Evolutionary conservation across 2,113 vertebrate species (phyloP).

Genomic region (Chauna torquata): DNA sequence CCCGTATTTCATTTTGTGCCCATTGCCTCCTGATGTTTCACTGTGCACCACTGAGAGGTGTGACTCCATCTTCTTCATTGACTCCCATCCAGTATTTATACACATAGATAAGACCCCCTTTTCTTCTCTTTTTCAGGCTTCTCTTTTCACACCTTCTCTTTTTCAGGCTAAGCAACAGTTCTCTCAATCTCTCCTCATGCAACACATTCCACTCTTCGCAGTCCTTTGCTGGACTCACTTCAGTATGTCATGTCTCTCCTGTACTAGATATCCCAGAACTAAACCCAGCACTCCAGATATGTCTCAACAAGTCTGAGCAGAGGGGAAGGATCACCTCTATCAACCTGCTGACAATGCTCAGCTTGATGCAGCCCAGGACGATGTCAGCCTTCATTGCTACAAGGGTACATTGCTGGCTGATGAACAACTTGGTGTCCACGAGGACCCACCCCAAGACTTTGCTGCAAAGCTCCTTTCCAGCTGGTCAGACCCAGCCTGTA

Average conservation of each 20-base stretch:
- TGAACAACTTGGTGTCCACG: background rate
- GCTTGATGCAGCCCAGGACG: background rate
- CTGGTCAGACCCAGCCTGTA: background rate
- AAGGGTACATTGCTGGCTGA: rapidly evolving
- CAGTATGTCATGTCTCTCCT: no score
- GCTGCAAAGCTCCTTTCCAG: background rate
- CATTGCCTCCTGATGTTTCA: background rate
- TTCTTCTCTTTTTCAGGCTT: background rate
- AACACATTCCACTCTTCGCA: background rate
- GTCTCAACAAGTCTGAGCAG: background rate
- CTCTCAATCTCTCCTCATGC: background rate
- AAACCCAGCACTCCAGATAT: background rate
- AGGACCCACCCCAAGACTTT: background rate
- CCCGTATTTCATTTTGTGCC: background rate
- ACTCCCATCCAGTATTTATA: background rate
- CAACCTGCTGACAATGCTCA: background rate
- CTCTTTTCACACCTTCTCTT: background rate
- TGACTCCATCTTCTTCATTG: background rate
- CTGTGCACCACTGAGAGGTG: background rate
- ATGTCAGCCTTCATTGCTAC: background rate
- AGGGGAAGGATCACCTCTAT: background rate
- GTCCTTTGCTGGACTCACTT: background rate
- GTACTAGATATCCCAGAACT: background rate
- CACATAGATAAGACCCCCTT: background rate
- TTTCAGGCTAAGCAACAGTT: background rate